Evolutionary conservation across 2,888 invertebrate genomes (phyloP).

Genomic region (Andrena praecox): DNA sequence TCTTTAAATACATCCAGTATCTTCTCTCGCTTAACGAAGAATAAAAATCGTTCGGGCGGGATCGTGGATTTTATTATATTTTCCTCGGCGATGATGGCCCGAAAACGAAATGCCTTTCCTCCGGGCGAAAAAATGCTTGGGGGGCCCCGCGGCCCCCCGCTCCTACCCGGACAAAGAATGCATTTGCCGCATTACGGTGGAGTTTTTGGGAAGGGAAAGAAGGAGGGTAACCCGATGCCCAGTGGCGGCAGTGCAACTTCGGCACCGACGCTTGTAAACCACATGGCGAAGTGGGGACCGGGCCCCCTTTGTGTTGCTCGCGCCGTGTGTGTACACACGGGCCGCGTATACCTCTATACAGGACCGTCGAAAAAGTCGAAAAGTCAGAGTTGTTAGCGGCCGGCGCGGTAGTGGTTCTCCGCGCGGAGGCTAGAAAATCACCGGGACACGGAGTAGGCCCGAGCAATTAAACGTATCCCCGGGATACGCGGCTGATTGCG

Average conservation of each 20-base stretch:
- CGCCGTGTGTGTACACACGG: slow-evolving; percentile 9
- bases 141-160: background rate
- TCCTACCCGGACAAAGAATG: slow-evolving; percentile 64
- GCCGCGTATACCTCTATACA: background rate
- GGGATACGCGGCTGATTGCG: slow-evolving; percentile 35
- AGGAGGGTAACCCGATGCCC: slow-evolving; percentile 77
- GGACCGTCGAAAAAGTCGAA: slow-evolving; percentile 2
- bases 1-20: no score
- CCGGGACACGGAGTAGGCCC: background rate
- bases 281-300: slow-evolving; percentile 56
- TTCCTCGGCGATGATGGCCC: background rate
- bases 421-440: slow-evolving; percentile 29
- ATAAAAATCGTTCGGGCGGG: no score
- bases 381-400: slow-evolving; percentile 25
- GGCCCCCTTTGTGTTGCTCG: slow-evolving; percentile 26
- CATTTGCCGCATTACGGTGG: slow-evolving; percentile 73
- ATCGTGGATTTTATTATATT: background rate
- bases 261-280: slow-evolving; percentile 59
- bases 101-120: slow-evolving; percentile 12
- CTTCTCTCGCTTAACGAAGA: background rate
- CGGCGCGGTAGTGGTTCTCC: background rate
- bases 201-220: slow-evolving; percentile 57
- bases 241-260: slow-evolving; percentile 66
- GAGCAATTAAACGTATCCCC: slow-evolving; percentile 41
- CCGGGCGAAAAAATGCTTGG: slow-evolving; percentile 26